Evolutionary conservation across 2,888 invertebrate species (phyloP).

Genomic region (Eutolmus rufibarbis): DNA sequence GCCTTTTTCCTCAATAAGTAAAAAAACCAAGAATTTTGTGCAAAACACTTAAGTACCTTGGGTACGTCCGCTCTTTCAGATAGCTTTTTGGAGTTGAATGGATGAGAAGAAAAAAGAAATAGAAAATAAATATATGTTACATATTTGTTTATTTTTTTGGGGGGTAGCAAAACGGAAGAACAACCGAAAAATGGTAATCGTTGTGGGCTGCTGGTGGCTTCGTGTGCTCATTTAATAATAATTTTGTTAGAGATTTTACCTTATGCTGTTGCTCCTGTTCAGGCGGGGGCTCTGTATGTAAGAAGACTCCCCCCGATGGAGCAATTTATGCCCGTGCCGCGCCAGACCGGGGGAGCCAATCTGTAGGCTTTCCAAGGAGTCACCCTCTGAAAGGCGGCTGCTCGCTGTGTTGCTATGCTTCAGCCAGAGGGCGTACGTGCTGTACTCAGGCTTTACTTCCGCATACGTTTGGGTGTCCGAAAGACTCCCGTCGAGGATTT

Average conservation of each 20-base stretch:
- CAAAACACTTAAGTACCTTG: slow-evolving; percentile 70
- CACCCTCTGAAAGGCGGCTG: slow-evolving; percentile 85
- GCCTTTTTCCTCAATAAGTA: neutral
- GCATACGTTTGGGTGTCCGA: slow-evolving; percentile 84
- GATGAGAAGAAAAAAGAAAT: neutral
- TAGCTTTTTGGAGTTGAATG: slow-evolving; percentile 67
- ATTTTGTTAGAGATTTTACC: slow-evolving; percentile 67
- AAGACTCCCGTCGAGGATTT: slow-evolving; percentile 80
- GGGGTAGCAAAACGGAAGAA: slow-evolving; percentile 40
- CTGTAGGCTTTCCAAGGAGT: slow-evolving; percentile 84
- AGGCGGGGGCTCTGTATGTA: slow-evolving; percentile 71
- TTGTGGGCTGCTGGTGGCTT: neutral
- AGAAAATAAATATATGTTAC: neutral
- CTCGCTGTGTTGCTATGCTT: slow-evolving; percentile 85
- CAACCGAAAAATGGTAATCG: neutral
- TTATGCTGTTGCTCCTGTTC: slow-evolving; percentile 91
- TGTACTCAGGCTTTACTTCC: slow-evolving; percentile 78
- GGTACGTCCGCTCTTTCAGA: slow-evolving; percentile 91
- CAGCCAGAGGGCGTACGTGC: slow-evolving; percentile 86
- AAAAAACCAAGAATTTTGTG: neutral
- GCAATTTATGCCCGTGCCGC: slow-evolving; percentile 59
- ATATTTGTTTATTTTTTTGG: neutral
- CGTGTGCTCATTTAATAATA: neutral
- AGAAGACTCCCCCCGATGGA: slow-evolving; percentile 61
- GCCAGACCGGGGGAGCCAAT: slow-evolving; percentile 72